Base-by-base conservation (phyloP, 2,113 vertebrate genomes). In the Callaeas wilsoni region DNA sequence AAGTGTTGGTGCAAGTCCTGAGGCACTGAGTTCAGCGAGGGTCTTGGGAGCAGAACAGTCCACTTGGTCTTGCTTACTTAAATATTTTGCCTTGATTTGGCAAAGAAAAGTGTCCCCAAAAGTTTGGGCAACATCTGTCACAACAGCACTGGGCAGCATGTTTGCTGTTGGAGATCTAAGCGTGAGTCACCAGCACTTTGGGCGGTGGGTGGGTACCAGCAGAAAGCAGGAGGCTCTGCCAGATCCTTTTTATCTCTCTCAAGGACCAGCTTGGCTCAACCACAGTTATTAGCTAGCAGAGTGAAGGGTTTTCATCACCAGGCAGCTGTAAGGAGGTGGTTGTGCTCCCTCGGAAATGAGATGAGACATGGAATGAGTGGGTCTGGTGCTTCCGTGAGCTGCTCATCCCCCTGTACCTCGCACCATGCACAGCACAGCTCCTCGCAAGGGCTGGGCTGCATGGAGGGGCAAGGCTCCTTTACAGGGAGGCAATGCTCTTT, bases 381-480 rank as follows among this genome's bases (percentile, higher is more conserved):
- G n/a, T 57, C 32, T 69, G 74, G 47, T 0, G 0, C 13, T 70
- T 13, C 4, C 32, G 8, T 0, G 65, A 71, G 77, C 74, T 64
- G 69, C 49, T 70, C 3, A 0, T 26, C 50, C 37, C 35, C 8
- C 47, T 71, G 47, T 1, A 2, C 0, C 3, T 50, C 22, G 27
- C 44, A 22, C 30, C 30, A 1, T 0, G 3, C 10, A 1, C 39
- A 50, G 59, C 16, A 2, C 3, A 35, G 71, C 53, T 44, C 52
- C 56, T 42, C 2, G 1, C 13, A 13, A 50, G 80, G 46, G 15
- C 44, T 79, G 74, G 9, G 52, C 67, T n/a, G n/a, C 1, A 2
- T 2, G 19, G 20, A 53, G 63, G 13, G 26, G 22, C 13, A 32
- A 14, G 57, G 30, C 16, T 52, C 47, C 8, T 11, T 5, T 1